Evolutionary conservation across 2,113 vertebrate genomes (phyloP).

Genomic region (Upupa epops): DNA sequence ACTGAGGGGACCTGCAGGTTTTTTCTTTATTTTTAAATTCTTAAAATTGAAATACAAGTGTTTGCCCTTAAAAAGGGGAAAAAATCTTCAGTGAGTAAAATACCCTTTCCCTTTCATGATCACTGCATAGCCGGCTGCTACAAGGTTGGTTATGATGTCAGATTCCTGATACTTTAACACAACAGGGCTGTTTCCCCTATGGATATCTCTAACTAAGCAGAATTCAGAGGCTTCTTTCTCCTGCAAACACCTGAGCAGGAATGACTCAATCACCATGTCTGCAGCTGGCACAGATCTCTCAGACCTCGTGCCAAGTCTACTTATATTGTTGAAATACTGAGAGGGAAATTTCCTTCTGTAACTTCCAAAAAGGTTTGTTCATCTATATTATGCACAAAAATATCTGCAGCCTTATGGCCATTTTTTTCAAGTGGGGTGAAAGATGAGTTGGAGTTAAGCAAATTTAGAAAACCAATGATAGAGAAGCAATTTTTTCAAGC

Average conservation of each 20-base stretch:
- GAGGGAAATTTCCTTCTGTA: not conserved
- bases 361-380: not conserved
- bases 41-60: not conserved
- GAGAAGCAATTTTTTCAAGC: conserved; percentile 7
- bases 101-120: not conserved
- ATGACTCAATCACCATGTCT: accelerated
- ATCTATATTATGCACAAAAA: not conserved
- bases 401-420: not conserved
- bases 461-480: not conserved
- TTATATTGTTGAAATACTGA: not conserved
- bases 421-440: not conserved
- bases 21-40: not conserved
- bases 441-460: not conserved
- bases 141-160: not conserved
- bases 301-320: not conserved
- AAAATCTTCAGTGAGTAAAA: not conserved
- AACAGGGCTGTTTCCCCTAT: not conserved
- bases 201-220: conserved; percentile 22
- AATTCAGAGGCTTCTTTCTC: conserved; percentile 36
- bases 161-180: not conserved
- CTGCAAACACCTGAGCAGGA: conserved; percentile 46
- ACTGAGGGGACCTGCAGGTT: no score
- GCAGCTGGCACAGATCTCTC: not conserved
- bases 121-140: not conserved
- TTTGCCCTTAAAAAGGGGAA: not conserved